Evolutionary conservation across 2,113 vertebrate species (phyloP), one percentile per base, ranked within the genome.

Genomic region (Burhinus bistriatus): DNA sequence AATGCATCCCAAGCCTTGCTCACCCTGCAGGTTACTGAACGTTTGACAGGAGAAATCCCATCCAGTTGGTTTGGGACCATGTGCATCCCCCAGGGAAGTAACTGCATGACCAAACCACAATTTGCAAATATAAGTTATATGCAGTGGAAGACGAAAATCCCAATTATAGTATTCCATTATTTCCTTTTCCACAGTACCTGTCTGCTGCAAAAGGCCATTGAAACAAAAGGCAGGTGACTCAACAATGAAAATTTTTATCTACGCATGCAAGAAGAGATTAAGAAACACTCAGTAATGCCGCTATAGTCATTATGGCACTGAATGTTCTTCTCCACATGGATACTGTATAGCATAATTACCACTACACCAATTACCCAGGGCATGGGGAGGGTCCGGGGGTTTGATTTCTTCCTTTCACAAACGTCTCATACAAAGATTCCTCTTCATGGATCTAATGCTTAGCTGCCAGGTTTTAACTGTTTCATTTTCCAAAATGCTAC

Each of bases 351-450:
- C 21, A 5, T 3, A 68, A 61, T 0, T 23, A 62, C 40, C 38
- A 20, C 49, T 26, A 12, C 44, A 38, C 27, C 52, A 23, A 19
- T 12, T 15, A 44, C 49, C 32, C 27, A n/a, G 38, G 65, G 34
- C 78, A n/a, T 1, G 7, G 44, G 26, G 71, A 42, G 13, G 15
- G 40, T 16, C 19, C 0, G 1, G 20, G 23, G 25, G 1, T 32
- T 9, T 27, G 42, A 58, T 10, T 71, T 65, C 72, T 27, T 68
- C 71, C 66, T 83, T 54, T 40, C 59, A 38, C 45, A 44, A 22
- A 55, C 2, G 0, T 15, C 61, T 65, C 38, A 9, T 15, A 32
- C 34, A n/a, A 44, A 66, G 49, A n/a, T 42, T 49, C 38, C 72
- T 44, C 51, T 72, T 36, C 66, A 44, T 66, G 49, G 36, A 64